Percentiles rank a stretch among this genome's conserved stretches.
Conservation (phyloP, 2,797 vertebrate genomes). For the Sebastes hopkinsi region DNA sequence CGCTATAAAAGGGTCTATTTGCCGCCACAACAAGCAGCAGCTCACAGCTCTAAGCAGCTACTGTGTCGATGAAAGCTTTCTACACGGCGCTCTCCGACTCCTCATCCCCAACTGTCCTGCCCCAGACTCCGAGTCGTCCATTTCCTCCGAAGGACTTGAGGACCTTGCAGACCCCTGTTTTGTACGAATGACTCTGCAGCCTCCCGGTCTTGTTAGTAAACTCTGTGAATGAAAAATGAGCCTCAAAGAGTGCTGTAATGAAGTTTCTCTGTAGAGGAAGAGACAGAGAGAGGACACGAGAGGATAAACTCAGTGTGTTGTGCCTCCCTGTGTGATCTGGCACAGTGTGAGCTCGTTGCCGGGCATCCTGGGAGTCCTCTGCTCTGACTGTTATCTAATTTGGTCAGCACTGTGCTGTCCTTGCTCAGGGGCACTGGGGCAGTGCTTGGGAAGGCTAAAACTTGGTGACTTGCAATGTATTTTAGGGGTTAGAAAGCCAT, state of each 20-base stretch:
- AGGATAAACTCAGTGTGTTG: not conserved
- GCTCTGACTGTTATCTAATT: not conserved
- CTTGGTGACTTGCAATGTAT: not conserved
- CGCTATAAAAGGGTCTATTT: no score
- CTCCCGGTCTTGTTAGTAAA: not conserved
- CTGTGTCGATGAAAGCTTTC: not conserved
- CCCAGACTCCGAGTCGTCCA: not conserved
- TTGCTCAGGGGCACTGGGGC: slow-evolving; percentile 31
- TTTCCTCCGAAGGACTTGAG: not conserved
- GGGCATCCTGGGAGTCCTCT: not conserved
- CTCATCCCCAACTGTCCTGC: not conserved
- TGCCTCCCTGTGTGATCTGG: no score
- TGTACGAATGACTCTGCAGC: not conserved
- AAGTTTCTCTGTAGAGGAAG: not conserved
- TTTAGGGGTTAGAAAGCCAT: not conserved
- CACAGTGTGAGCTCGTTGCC: no score
- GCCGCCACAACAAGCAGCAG: no score
- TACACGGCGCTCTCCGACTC: not conserved
- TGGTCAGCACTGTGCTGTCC: slow-evolving; percentile 15
- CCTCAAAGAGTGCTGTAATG: not conserved
- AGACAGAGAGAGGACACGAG: not conserved
- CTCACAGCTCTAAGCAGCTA: no score
- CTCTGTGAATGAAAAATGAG: slow-evolving; percentile 13
- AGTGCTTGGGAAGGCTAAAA: not conserved
- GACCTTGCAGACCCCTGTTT: not conserved